A percentile compares a stretch with the other conserved stretches of the same genome.
phyloP scores from a whole-genome alignment of 2,797 vertebrate genomes.

The Lates japonicus region DNA sequence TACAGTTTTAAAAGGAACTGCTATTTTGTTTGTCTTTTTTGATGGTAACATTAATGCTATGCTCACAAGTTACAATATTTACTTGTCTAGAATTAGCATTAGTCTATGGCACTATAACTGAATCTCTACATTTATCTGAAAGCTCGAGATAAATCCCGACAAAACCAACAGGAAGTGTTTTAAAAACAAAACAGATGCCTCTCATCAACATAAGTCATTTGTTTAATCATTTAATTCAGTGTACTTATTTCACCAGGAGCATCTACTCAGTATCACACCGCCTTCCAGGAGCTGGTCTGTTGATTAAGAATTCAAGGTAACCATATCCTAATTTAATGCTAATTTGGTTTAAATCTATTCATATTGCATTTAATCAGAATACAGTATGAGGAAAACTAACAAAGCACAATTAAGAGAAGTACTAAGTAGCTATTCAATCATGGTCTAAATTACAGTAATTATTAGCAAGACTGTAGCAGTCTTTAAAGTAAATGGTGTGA shows the following conservation, averaged over 20 bases:
- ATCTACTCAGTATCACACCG: not conserved
- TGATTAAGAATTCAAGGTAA: not conserved
- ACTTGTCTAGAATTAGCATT: not conserved
- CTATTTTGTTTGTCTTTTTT: not conserved
- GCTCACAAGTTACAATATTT: not conserved
- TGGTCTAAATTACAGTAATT: no score
- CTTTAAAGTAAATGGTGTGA: no score
- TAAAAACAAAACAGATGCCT: not conserved
- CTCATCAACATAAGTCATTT: not conserved
- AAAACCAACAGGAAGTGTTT: not conserved
- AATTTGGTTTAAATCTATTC: not conserved
- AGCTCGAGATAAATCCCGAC: not conserved
- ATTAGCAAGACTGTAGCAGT: no score
- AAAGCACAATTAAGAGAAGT: no score
- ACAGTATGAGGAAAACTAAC: no score
- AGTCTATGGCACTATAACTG: not conserved
- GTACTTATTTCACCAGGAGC: not conserved
- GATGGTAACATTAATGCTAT: not conserved
- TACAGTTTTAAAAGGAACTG: conserved; percentile 36
- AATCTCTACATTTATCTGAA: not conserved
- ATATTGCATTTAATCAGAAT: not conserved
- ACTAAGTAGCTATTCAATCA: no score
- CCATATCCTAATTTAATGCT: not conserved
- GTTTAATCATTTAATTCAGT: not conserved
- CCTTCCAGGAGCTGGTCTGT: not conserved